Evolutionary conservation across 2,797 vertebrate species (phyloP).

Genomic region (Siniperca undulata): DNA sequence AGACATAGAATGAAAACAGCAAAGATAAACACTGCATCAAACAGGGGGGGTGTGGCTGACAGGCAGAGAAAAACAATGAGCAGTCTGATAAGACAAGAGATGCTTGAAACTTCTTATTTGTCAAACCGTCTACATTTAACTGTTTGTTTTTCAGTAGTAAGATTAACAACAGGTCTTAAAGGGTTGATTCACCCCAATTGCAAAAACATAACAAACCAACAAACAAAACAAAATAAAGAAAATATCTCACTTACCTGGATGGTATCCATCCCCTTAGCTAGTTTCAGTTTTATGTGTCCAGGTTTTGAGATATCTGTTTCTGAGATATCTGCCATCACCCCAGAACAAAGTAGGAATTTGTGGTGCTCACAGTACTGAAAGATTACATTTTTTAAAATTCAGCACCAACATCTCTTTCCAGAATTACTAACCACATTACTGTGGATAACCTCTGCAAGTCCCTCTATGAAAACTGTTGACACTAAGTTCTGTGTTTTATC

Average conservation of each 20-base stretch:
- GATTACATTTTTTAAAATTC: not conserved
- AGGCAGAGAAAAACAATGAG: constrained; percentile 45
- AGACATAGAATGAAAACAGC: constrained; percentile 51
- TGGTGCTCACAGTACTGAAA: not conserved
- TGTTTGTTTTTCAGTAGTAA: constrained; percentile 25
- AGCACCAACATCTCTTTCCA: constrained; percentile 11
- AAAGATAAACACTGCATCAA: constrained; percentile 52
- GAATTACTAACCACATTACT: constrained; percentile 14
- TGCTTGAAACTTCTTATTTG: constrained; percentile 41
- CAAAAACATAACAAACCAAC: not conserved
- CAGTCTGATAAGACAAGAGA: constrained; percentile 44
- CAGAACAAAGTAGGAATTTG: constrained; percentile 6
- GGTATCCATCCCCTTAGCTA: not conserved
- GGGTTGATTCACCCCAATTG: not conserved
- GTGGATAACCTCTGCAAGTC: constrained; percentile 19
- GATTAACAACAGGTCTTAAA: constrained; percentile 18
- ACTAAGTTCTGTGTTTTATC: not conserved
- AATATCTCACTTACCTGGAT: no score
- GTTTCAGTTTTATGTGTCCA: constrained; percentile 10
- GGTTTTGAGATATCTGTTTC: not conserved
- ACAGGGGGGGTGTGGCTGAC: constrained; percentile 45
- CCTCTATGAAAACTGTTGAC: constrained; percentile 15
- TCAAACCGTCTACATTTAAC: constrained; percentile 37
- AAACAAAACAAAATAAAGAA: not conserved
- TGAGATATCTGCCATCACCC: not conserved